phyloP scores from a whole-genome alignment of 2,888 invertebrate species.

The Laspeyria flexula region DNA sequence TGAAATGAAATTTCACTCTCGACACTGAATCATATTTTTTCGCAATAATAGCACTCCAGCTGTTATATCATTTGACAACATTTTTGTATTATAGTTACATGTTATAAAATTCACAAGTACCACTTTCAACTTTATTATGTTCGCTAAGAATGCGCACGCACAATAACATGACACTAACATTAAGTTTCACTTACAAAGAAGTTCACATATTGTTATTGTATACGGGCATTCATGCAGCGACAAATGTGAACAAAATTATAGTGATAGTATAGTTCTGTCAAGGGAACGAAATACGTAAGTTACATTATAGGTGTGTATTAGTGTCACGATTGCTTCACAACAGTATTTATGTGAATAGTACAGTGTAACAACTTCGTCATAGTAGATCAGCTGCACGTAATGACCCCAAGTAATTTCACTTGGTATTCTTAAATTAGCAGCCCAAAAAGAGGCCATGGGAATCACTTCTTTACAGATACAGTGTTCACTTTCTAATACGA shows the following conservation, averaged over 20 bases:
- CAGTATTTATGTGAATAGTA: slow-evolving; percentile 52
- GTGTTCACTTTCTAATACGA: slow-evolving; percentile 64
- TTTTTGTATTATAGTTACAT: too few relatives aligned
- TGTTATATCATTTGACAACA: too few relatives aligned
- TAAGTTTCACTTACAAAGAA: background rate
- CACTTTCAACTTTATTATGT: too few relatives aligned
- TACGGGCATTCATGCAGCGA: slow-evolving; percentile 10
- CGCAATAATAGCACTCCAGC: too few relatives aligned
- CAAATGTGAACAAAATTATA: slow-evolving; percentile 56
- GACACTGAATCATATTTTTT: too few relatives aligned
- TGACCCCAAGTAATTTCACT: slow-evolving; percentile 45
- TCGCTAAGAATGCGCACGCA: background rate
- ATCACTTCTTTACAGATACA: slow-evolving; percentile 39
- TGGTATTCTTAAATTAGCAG: slow-evolving; percentile 51
- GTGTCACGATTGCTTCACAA: slow-evolving; percentile 67
- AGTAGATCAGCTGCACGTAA: slow-evolving; percentile 38
- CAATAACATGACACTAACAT: background rate
- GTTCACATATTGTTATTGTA: background rate
- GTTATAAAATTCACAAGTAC: too few relatives aligned
- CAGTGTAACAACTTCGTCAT: slow-evolving; percentile 59
- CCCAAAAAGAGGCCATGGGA: slow-evolving; percentile 59
- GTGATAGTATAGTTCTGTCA: slow-evolving; percentile 52
- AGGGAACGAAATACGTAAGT: slow-evolving; percentile 52
- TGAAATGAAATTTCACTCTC: background rate
- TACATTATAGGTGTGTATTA: slow-evolving; percentile 61